Conservation (phyloP, 2,797 vertebrate species). For the Remorina albescens region DNA sequence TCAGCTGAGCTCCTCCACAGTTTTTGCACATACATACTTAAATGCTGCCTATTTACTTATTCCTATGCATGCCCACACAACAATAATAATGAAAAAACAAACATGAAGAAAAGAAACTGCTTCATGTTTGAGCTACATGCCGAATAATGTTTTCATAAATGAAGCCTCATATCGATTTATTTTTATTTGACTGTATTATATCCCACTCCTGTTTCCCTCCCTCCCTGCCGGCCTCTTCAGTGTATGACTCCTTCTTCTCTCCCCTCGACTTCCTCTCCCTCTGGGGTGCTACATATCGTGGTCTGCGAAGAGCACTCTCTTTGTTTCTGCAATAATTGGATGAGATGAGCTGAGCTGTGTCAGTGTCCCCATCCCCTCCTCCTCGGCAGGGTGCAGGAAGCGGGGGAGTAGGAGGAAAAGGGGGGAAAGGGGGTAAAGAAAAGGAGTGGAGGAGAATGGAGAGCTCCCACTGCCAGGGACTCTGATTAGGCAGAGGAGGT, state of each 20-base stretch:
- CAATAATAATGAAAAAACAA: not conserved
- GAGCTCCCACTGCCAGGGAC: constrained; percentile 57
- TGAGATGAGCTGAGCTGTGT: constrained; percentile 79
- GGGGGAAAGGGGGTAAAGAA: constrained; percentile 30
- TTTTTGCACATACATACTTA: not conserved
- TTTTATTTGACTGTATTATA: constrained; percentile 38
- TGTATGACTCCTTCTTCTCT: constrained; percentile 34
- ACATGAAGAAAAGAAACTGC: not conserved
- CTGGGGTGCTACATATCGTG: constrained; percentile 64
- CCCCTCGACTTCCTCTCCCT: constrained; percentile 49
- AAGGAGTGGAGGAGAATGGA: constrained; percentile 47
- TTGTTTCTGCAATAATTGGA: constrained; percentile 82
- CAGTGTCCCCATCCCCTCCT: constrained; percentile 79
- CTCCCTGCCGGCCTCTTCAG: constrained; percentile 27
- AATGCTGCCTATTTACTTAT: not conserved
- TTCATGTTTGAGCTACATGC: not conserved
- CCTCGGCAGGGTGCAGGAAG: constrained; percentile 66
- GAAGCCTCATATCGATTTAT: constrained; percentile 38
- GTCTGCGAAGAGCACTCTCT: constrained; percentile 70
- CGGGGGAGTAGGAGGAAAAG: constrained; percentile 31
- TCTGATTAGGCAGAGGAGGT: constrained; percentile 74
- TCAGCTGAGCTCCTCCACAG: not conserved
- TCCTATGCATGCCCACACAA: not conserved
- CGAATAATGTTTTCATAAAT: not conserved
- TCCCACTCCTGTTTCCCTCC: constrained; percentile 25